Evolutionary conservation across 2,113 vertebrate species (phyloP).

Genomic region (Prietella phreatophila): DNA sequence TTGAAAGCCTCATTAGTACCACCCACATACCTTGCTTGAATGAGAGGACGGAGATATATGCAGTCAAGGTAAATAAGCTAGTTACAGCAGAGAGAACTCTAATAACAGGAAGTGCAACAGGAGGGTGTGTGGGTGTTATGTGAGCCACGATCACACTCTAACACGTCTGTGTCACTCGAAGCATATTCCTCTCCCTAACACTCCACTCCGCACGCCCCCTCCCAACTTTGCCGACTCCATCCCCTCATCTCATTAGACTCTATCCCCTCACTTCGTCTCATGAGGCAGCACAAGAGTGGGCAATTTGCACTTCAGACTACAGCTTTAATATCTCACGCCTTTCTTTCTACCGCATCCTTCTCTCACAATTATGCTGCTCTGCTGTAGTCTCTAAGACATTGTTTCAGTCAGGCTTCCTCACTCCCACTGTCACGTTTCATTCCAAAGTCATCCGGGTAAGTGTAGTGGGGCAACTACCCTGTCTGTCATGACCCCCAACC

Average conservation of each 20-base stretch:
- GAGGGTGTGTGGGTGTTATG: slow-evolving; percentile 36
- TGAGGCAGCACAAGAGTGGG: slow-evolving; percentile 41
- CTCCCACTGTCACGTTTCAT: neutral
- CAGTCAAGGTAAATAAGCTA: slow-evolving; percentile 11
- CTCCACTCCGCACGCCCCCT: neutral
- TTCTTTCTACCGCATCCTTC: slow-evolving; percentile 20
- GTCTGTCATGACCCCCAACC: neutral
- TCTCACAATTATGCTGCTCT: slow-evolving; percentile 2
- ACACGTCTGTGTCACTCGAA: slow-evolving; percentile 36
- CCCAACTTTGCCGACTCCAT: slow-evolving; percentile 16
- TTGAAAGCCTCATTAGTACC: neutral
- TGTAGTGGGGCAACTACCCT: neutral
- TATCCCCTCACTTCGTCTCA: slow-evolving; percentile 33
- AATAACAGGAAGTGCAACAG: slow-evolving; percentile 47
- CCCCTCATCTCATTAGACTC: slow-evolving; percentile 44
- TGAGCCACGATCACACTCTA: slow-evolving; percentile 32
- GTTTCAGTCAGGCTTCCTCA: too few species aligned
- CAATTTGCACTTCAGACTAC: slow-evolving; percentile 38
- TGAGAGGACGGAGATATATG: neutral
- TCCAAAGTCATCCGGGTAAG: neutral
- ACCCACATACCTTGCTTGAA: neutral
- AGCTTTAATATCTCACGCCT: slow-evolving; percentile 17
- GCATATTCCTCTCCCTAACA: slow-evolving; percentile 21
- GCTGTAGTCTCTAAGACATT: neutral
- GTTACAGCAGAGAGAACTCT: neutral